A percentile compares a stretch with the other conserved stretches of the same genome.
phyloP scores from a whole-genome alignment of 2,888 invertebrate genomes.

The Palloptera scutellata region DNA sequence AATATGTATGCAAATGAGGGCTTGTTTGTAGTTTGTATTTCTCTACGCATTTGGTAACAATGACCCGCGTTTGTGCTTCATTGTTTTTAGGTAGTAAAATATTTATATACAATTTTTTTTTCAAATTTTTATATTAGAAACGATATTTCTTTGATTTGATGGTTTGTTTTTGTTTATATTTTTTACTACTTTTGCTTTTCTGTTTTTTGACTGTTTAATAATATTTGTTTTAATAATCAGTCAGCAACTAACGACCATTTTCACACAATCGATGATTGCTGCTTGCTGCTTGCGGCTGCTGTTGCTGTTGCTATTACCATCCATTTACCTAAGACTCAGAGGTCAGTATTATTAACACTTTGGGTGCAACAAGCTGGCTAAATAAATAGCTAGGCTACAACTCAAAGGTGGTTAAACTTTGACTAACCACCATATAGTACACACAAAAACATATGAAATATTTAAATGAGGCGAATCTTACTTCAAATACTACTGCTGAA shows the following conservation, averaged over 20 bases:
- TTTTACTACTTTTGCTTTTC: constrained; percentile 18
- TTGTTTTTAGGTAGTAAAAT: no score
- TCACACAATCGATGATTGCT: neutral
- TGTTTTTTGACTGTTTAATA: constrained; percentile 21
- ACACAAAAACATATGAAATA: neutral
- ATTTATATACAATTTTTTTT: no score
- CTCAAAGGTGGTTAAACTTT: no score
- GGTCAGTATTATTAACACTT: no score
- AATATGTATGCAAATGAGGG: no score
- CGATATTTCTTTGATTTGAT: no score
- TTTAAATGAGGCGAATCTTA: neutral
- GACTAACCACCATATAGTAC: neutral
- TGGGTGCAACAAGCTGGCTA: no score
- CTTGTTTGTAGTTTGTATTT: no score
- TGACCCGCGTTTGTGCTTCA: no score
- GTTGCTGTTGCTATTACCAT: constrained; percentile 11
- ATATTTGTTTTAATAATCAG: constrained; percentile 20
- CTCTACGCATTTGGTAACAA: no score
- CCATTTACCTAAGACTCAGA: neutral
- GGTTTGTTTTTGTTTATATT: neutral
- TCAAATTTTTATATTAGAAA: no score
- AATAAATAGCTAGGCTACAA: no score
- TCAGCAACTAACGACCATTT: constrained; percentile 2
- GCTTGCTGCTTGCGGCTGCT: constrained; percentile 4
- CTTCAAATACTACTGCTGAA: neutral